phyloP scores from a whole-genome alignment of 2,888 invertebrate species.

The Agrotis clavis region DNA sequence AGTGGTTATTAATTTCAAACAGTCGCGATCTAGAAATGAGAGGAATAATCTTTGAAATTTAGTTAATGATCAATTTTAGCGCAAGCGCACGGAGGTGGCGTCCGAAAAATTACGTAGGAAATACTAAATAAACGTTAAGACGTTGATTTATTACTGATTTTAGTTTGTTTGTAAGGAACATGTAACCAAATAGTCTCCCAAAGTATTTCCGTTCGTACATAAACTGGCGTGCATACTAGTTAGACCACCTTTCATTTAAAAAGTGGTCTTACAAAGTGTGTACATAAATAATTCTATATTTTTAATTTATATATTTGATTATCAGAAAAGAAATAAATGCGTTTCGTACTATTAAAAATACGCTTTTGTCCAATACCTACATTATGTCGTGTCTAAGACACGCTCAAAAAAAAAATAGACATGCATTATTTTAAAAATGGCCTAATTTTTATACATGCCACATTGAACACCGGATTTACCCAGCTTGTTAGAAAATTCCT shows the following conservation, averaged over 20 bases:
- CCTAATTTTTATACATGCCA: not conserved
- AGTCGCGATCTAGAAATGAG: slow-evolving; percentile 71
- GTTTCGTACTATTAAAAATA: too few species aligned
- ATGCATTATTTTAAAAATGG: not conserved
- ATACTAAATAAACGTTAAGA: slow-evolving; percentile 69
- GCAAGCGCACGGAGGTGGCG: slow-evolving; percentile 61
- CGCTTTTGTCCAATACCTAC: too few species aligned
- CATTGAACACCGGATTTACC: slow-evolving; percentile 57
- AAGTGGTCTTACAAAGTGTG: not conserved
- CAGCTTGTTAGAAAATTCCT: slow-evolving; percentile 57
- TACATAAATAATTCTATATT: too few species aligned
- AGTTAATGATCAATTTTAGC: slow-evolving; percentile 73
- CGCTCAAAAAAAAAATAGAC: not conserved
- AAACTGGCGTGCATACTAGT: not conserved
- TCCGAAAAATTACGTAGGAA: slow-evolving; percentile 64
- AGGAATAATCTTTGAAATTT: slow-evolving; percentile 74
- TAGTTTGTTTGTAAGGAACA: slow-evolving; percentile 67
- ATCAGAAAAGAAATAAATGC: too few species aligned
- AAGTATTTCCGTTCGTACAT: slow-evolving; percentile 60
- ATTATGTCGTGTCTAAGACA: too few species aligned
- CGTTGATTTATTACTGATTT: slow-evolving; percentile 70
- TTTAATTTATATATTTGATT: too few species aligned
- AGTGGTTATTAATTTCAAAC: slow-evolving; percentile 64
- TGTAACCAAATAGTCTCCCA: slow-evolving; percentile 52
- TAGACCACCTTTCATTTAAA: not conserved